Conservation (phyloP, 2,888 invertebrate genomes). For the Bombylius major region DNA sequence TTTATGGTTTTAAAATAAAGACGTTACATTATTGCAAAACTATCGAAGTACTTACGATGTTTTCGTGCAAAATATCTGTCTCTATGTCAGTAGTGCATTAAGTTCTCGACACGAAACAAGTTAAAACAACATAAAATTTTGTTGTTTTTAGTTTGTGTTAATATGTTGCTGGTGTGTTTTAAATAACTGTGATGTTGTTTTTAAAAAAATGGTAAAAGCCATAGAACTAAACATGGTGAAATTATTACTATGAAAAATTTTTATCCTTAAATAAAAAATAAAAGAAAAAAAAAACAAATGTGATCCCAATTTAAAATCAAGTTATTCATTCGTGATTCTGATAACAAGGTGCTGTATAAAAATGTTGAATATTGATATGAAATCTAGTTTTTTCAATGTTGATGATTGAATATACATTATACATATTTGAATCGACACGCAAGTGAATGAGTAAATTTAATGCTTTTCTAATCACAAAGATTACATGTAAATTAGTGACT, state of each 20-base stretch:
- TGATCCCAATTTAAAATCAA: no score
- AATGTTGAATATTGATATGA: no score
- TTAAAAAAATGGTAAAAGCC: not conserved
- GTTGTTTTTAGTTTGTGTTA: not conserved
- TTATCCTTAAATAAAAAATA: no score
- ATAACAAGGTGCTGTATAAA: no score
- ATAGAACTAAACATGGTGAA: not conserved
- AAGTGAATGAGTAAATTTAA: no score
- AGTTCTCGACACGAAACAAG: not conserved
- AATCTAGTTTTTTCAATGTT: no score
- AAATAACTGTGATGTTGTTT: not conserved
- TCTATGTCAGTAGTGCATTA: slow-evolving; percentile 5
- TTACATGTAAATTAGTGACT: no score
- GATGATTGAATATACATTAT: no score
- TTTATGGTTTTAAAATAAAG: slow-evolving; percentile 9
- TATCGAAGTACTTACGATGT: not conserved
- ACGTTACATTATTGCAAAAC: slow-evolving; percentile 6
- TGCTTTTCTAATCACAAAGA: no score
- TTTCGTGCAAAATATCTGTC: slow-evolving; percentile 8
- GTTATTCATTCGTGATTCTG: no score
- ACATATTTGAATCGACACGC: no score
- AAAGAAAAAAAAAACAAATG: no score
- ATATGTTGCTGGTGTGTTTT: not conserved
- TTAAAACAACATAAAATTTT: not conserved
- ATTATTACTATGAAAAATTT: not conserved